phyloP scores from a whole-genome alignment of 2,888 invertebrate genomes.

The Lasioglossum pauxillum region DNA sequence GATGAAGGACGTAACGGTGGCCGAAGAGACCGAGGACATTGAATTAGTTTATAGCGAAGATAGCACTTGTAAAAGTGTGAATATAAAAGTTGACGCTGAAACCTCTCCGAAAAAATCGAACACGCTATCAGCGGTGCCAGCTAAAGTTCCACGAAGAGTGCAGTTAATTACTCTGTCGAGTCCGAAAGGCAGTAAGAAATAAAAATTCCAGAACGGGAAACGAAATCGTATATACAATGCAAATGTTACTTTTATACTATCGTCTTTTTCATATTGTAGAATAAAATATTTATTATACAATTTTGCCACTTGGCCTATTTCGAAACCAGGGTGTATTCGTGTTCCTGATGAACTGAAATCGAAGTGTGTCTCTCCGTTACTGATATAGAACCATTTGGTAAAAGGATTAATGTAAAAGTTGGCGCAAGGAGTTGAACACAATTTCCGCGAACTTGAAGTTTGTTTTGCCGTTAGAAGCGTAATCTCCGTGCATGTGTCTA shows the following conservation, averaged over 20 bases:
- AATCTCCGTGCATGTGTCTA: not conserved
- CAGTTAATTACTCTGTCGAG: slow-evolving; percentile 92
- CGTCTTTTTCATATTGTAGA: slow-evolving; percentile 32
- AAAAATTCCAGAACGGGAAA: slow-evolving; percentile 14
- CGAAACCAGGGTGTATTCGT: no score
- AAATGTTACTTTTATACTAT: slow-evolving; percentile 37
- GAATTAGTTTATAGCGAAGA: slow-evolving; percentile 87
- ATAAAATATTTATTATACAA: slow-evolving; percentile 8
- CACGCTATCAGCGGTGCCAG: slow-evolving; percentile 68
- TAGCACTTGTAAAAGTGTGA: slow-evolving; percentile 66
- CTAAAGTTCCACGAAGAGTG: slow-evolving; percentile 89
- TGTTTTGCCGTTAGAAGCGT: not conserved
- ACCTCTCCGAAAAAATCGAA: slow-evolving; percentile 72
- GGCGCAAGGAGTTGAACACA: no score
- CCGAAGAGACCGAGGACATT: slow-evolving; percentile 87
- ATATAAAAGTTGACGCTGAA: slow-evolving; percentile 67
- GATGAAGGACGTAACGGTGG: slow-evolving; percentile 53
- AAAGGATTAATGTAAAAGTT: not conserved
- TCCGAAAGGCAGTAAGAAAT: slow-evolving; percentile 89
- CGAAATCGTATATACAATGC: not conserved
- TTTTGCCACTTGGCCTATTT: no score
- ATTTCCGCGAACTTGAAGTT: no score
- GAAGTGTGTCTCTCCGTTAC: not conserved
- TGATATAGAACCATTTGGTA: not conserved
- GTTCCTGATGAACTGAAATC: no score